Evolutionary conservation across 2,113 vertebrate species (phyloP), one percentile per base, ranked within the genome.

Genomic region (Tragelaphus strepsiceros): DNA sequence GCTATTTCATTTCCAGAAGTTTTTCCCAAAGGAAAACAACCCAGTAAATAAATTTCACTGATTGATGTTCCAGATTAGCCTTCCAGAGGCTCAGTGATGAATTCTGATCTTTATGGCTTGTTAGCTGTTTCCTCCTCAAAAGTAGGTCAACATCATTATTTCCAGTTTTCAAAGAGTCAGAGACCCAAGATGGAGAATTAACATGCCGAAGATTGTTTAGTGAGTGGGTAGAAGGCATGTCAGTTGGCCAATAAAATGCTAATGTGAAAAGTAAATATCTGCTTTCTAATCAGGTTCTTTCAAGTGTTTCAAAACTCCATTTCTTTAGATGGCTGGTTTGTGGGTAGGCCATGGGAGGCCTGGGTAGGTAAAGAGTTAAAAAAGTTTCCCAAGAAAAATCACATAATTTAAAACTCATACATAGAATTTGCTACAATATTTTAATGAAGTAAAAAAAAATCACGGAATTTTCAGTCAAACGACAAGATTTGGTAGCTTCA

Each of bases 381-480:
- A 95, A 39, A 95, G 83, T 16, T 71, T 9, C 77, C 46, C 3
- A 64, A 81, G 7, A 64, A 86, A 89, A 95, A 84, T 92, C 30
- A 61, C 53, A 62, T 54, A 26, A 93, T 81, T 96, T 91, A 83
- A 96, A 97, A 93, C 5, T 85, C 7, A 26, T 15, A 17, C 39
- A 58, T 9, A 93, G 24, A 91, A 91, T 89, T 94, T 95, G 14
- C 54, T 95, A 53, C 74, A 83, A 49, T 74, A 89, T 74, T 91
- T 94, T 56, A 96, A 87, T 83, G 14, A 93, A 89, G 35, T 85
- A 85, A 96, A 93, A 77, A 39, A 32, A 39, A 74, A 96, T 67
- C 19, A 78, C 30, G 78, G 58, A 59, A 59, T 15, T 30, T 58
- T 74, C 61, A 26, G 53, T 90, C 7, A 87, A 82, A 80, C 59